Evolutionary conservation across 2,113 vertebrate genomes (phyloP), one percentile per base, ranked within the genome.

Genomic region (Plecotus auritus): DNA sequence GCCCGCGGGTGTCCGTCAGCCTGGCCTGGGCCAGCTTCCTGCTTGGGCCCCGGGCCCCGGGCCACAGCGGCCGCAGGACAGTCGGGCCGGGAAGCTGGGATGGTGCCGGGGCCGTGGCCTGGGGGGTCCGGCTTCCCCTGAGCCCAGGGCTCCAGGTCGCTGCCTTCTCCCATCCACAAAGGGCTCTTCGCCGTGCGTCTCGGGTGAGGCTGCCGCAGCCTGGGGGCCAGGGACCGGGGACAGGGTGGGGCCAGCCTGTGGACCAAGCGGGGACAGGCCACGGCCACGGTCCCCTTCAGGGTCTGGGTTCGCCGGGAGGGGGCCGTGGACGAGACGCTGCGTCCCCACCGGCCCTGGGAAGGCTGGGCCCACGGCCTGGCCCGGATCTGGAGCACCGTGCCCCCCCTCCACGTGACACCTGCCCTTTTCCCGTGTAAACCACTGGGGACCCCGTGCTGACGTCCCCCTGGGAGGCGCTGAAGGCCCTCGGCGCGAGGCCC

Each of bases 401-500:
- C 17, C 80, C n/a, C 78, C 14, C 51, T 26, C 18, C 18, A 1
- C 1, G 28, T 47, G 20, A 37, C 51, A 20, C 22, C 37, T 56
- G n/a, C 26, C 59, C 51, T 42, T n/a, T 40, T 35, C 2, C 64
- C 35, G 30, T 4, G 10, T 14, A 30, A 70, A 49, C 47, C 30
- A 42, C 59, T 1, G 0, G 69, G 26, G 47, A 9, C 61, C 18
- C 0, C 1, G 9, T 2, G 1, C n/a, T 32, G n/a, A 59, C 9
- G 0, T 13, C 20, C 84, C 1, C 7, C 5, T 4, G 1, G 9
- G 0, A 1, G 42, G 4, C 2, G 18, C 64, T 32, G 0, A 0
- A n/a, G 42, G 40, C 23, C 32, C 14, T 0, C 2, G 22, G 3
- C 9, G 37, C 10, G 22, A 13, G 28, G 32, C 1, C 14, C 14